Conservation (phyloP, 2,797 vertebrate genomes). For the Macroramphosus scolopax region DNA sequence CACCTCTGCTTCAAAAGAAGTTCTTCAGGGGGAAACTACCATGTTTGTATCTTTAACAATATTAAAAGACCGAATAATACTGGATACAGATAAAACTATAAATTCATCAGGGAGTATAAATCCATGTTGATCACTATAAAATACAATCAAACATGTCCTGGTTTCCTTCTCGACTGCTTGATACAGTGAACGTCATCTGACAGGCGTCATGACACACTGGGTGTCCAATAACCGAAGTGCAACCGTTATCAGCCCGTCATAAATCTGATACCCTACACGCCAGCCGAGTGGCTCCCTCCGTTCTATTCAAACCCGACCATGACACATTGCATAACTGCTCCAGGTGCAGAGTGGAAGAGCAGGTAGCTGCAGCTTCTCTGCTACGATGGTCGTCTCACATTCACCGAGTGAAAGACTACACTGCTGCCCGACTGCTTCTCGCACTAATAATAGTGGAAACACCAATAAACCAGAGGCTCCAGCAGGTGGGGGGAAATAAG, state of each 20-base stretch:
- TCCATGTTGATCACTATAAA: no score
- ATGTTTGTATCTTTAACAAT: no score
- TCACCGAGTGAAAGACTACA: constrained; percentile 26
- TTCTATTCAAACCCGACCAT: constrained; percentile 48
- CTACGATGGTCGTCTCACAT: constrained; percentile 13
- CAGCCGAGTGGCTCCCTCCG: constrained; percentile 21
- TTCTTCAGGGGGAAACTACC: no score
- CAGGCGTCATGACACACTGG: constrained; percentile 22
- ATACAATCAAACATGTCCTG: no score
- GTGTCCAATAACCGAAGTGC: constrained; percentile 36
- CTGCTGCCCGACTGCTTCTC: constrained; percentile 1
- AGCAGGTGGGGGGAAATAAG: background rate
- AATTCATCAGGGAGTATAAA: no score
- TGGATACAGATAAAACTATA: no score
- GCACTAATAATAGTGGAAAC: constrained; percentile 15
- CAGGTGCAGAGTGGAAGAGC: constrained; percentile 29
- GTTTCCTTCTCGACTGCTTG: no score
- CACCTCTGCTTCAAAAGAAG: no score
- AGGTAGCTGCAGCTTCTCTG: constrained; percentile 8
- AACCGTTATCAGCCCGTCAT: constrained; percentile 36
- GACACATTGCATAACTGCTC: constrained; percentile 36
- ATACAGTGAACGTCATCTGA: no score
- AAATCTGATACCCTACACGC: constrained; percentile 19
- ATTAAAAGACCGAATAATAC: no score
- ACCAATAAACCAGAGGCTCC: constrained; percentile 18